These are phyloP conservation scores for Apis cerana DNA, from an alignment of 1,140 invertebrate genomes.

Conservation along the genomic window DNA sequence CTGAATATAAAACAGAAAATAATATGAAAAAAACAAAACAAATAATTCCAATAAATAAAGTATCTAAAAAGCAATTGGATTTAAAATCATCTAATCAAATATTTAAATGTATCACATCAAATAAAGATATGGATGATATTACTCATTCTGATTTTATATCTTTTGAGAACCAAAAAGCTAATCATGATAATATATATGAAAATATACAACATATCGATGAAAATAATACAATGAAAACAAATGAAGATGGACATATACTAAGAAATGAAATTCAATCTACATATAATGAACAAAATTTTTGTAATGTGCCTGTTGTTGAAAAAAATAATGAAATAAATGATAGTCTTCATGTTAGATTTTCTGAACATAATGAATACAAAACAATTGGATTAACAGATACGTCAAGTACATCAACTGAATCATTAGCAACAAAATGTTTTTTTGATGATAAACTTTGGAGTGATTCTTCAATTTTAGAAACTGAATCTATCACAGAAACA, in stretches of 20 bases:
- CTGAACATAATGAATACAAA: constrained; percentile 78
- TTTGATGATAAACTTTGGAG: constrained; percentile 69
- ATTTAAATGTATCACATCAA: not conserved
- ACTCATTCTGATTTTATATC: not conserved
- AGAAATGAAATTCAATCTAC: not conserved
- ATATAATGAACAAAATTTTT: not conserved
- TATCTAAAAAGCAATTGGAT: not conserved
- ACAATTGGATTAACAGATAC: constrained; percentile 74
- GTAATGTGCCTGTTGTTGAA: not conserved
- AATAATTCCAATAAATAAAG: constrained; percentile 8
- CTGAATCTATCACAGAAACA: constrained; percentile 65
- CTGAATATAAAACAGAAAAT: not conserved
- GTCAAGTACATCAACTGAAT: constrained; percentile 71
- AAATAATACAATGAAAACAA: not conserved
- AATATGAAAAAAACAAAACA: not conserved
- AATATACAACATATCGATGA: constrained; percentile 3
- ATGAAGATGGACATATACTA: not conserved
- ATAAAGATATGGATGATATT: not conserved
- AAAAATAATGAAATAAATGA: constrained; percentile 53
- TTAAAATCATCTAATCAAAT: constrained; percentile 15
- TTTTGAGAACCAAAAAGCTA: not conserved
- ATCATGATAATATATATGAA: not conserved
- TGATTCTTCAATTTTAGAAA: constrained; percentile 69
- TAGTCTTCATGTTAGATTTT: constrained; percentile 77
- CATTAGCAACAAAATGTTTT: constrained; percentile 53